Evolutionary conservation across 2,797 vertebrate genomes (phyloP).

Genomic region (Fistularia tabacaria): DNA sequence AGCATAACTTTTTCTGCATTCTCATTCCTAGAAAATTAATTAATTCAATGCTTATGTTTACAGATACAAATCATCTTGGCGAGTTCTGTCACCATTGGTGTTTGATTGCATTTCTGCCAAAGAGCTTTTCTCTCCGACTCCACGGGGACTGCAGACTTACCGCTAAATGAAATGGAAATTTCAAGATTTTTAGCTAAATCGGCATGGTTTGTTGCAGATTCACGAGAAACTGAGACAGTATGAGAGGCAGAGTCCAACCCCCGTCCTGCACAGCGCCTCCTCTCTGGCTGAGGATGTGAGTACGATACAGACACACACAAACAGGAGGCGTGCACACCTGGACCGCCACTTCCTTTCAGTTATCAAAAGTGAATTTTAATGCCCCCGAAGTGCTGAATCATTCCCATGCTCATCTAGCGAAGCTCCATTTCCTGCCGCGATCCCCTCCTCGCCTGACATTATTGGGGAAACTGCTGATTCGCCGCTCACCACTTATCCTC

Average conservation of each 20-base stretch:
- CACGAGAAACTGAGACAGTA: constrained; percentile 93
- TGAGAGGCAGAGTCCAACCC: constrained; percentile 88
- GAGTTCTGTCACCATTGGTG: too few relatives aligned
- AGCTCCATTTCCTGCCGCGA: constrained; percentile 53
- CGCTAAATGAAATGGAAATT: too few relatives aligned
- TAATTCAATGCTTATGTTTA: too few relatives aligned
- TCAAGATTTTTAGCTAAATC: background rate
- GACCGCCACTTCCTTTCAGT: constrained; percentile 30
- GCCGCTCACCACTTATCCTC: constrained; percentile 34
- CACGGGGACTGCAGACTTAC: too few relatives aligned
- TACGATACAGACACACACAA: constrained; percentile 27
- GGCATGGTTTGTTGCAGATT: constrained; percentile 75
- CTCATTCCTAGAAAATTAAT: too few relatives aligned
- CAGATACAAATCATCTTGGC: too few relatives aligned
- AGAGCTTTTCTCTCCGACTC: too few relatives aligned
- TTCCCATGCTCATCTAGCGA: constrained; percentile 45
- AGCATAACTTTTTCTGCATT: too few relatives aligned
- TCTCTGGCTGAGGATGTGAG: constrained; percentile 91
- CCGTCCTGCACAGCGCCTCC: constrained; percentile 88
- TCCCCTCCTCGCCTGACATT: constrained; percentile 35
- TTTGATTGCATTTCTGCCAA: too few relatives aligned
- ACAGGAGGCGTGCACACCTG: constrained; percentile 19
- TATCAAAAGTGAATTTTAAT: constrained; percentile 57
- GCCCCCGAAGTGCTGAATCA: constrained; percentile 64
- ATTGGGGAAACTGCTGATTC: constrained; percentile 59